Percentiles rank a stretch among this genome's conserved stretches.
Evolutionary conservation across 2,888 invertebrate genomes (phyloP).

Genomic region (Oxycera nigricornis): DNA sequence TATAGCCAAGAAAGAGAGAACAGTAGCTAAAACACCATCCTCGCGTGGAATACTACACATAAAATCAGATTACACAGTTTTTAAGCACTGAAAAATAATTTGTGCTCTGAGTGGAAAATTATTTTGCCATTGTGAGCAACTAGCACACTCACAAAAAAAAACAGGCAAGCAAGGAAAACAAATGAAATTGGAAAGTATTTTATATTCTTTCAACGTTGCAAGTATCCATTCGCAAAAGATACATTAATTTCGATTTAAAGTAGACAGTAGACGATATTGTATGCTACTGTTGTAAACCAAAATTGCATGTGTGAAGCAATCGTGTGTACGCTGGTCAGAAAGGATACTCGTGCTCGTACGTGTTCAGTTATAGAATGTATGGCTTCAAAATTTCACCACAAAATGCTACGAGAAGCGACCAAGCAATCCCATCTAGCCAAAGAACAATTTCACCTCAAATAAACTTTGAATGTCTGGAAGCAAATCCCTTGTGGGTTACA

Average conservation of each 20-base stretch:
- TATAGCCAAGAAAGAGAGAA: too few species aligned
- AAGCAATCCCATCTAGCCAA: slow-evolving; percentile 10
- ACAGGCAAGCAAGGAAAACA: too few species aligned
- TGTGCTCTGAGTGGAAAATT: background rate
- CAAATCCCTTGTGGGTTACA: slow-evolving; percentile 14
- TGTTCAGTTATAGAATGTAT: background rate
- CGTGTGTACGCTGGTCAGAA: too few species aligned
- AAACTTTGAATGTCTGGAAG: slow-evolving; percentile 17
- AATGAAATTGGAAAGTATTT: too few species aligned
- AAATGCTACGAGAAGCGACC: background rate
- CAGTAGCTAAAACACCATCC: background rate
- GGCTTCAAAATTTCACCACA: background rate
- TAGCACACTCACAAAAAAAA: too few species aligned
- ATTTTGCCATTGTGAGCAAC: background rate
- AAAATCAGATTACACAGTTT: background rate
- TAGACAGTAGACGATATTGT: too few species aligned
- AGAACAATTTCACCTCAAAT: slow-evolving; percentile 21
- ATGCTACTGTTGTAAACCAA: background rate
- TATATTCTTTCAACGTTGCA: too few species aligned
- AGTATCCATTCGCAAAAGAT: too few species aligned
- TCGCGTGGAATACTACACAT: background rate
- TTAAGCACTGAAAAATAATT: background rate
- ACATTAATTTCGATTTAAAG: too few species aligned
- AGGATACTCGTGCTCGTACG: too few species aligned
- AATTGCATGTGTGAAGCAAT: background rate